phyloP scores from a whole-genome alignment of 2,888 invertebrate genomes.

The Atethmia centrago region DNA sequence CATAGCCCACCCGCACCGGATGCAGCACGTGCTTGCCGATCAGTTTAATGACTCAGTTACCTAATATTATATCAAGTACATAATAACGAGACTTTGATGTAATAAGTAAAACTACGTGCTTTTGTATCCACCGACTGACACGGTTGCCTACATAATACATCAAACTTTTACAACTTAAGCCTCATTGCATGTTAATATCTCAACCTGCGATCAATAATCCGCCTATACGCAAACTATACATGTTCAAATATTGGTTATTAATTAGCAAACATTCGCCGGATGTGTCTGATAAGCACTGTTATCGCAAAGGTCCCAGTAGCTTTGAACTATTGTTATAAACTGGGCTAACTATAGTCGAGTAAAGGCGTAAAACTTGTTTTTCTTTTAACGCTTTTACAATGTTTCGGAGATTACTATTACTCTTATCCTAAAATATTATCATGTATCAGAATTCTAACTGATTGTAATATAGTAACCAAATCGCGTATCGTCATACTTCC shows the following conservation, averaged over 20 bases:
- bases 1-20: slow-evolving; percentile 64
- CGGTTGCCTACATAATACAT: slow-evolving; percentile 36
- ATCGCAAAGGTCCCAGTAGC: slow-evolving; percentile 55
- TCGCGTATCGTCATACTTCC: not conserved
- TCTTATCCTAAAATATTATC: slow-evolving; percentile 24
- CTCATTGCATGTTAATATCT: slow-evolving; percentile 28
- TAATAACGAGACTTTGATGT: slow-evolving; percentile 50
- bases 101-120: slow-evolving; percentile 52
- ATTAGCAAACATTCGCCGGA: slow-evolving; percentile 53
- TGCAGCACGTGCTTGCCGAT: slow-evolving; percentile 60
- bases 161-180: slow-evolving; percentile 29
- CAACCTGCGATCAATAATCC: slow-evolving; percentile 20
- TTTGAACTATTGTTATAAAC: slow-evolving; percentile 49
- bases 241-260: slow-evolving; percentile 38
- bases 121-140: slow-evolving; percentile 64
- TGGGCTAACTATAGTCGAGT: slow-evolving; percentile 33
- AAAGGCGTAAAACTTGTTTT: slow-evolving; percentile 5
- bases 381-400: not conserved
- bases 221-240: slow-evolving; percentile 1
- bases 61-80: slow-evolving; percentile 55
- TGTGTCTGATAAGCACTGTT: slow-evolving; percentile 32
- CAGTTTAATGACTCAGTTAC: slow-evolving; percentile 59
- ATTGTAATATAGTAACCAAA: slow-evolving; percentile 9
- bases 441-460: slow-evolving; percentile 11
- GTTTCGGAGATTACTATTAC: not conserved